Evolutionary conservation across 1,140 invertebrate genomes (phyloP).

Genomic region (Araneus ventricosus): DNA sequence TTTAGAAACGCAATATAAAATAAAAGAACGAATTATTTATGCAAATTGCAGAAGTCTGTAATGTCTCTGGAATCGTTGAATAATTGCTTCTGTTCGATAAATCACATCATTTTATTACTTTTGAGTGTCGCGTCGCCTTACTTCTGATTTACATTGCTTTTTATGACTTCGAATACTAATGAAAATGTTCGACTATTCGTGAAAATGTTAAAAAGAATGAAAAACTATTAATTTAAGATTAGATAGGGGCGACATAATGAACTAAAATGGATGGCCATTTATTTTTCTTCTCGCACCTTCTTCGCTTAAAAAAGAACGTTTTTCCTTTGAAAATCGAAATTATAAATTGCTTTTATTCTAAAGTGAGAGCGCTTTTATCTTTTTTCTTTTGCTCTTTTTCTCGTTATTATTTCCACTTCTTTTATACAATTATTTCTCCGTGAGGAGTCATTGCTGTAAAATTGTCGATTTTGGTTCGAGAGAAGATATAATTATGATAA

Average conservation of each 20-base stretch:
- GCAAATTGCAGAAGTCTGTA: conserved; percentile 12
- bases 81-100: conserved; percentile 43
- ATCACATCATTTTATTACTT: conserved; percentile 38
- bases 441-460: neutral
- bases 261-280: neutral
- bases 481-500: conserved; percentile 19
- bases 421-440: conserved; percentile 5
- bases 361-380: neutral
- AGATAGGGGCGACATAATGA: neutral
- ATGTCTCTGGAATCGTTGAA: neutral
- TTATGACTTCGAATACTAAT: conserved; percentile 30
- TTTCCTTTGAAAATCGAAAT: conserved; percentile 19
- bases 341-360: conserved; percentile 41
- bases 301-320: neutral
- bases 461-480: neutral
- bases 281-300: conserved; percentile 8
- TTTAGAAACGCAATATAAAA: neutral
- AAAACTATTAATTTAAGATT: conserved; percentile 52
- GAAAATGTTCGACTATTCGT: neutral
- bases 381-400: neutral
- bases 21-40: conserved; percentile 16
- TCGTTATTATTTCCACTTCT: neutral
- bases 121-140: conserved; percentile 8
- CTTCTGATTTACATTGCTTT: conserved; percentile 9
- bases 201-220: conserved; percentile 10